phyloP scores from a whole-genome alignment of 53 echinoderm and acorn worm genomes.

The Patiria pectinifera region DNA sequence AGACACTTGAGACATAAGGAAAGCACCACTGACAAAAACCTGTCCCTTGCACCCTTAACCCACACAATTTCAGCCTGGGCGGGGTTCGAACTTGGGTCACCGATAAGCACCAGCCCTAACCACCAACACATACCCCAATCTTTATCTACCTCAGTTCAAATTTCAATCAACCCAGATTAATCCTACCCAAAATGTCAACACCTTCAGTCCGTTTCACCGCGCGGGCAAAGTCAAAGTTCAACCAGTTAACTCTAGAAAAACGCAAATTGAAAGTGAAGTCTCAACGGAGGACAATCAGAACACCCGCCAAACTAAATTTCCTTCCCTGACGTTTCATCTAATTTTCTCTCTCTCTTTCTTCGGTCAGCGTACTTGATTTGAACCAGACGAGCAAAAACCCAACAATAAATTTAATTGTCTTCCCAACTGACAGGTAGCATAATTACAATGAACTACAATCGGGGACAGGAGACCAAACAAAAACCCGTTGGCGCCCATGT shows the following conservation, averaged over 20 bases:
- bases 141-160: no score
- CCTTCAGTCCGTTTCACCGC: not conserved
- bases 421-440: not conserved
- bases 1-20: not conserved
- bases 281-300: slow-evolving; percentile 33
- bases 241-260: not conserved
- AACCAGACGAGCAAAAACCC: not conserved
- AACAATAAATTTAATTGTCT: not conserved
- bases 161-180: no score
- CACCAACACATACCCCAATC: not conserved
- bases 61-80: not conserved
- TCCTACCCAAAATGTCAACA: not conserved
- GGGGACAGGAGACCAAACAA: not conserved
- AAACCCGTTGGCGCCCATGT: not conserved
- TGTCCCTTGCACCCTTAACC: not conserved
- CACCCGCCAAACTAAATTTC: slow-evolving; percentile 49
- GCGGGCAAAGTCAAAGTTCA: not conserved
- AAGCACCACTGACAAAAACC: not conserved
- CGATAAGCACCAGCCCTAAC: not conserved
- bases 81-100: not conserved
- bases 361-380: slow-evolving; percentile 11
- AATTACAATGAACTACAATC: not conserved
- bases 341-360: not conserved
- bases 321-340: slow-evolving; percentile 22
- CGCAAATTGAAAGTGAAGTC: slow-evolving; percentile 47